Conservation (phyloP, 2,797 vertebrate genomes). For the Saxicola maurus region DNA sequence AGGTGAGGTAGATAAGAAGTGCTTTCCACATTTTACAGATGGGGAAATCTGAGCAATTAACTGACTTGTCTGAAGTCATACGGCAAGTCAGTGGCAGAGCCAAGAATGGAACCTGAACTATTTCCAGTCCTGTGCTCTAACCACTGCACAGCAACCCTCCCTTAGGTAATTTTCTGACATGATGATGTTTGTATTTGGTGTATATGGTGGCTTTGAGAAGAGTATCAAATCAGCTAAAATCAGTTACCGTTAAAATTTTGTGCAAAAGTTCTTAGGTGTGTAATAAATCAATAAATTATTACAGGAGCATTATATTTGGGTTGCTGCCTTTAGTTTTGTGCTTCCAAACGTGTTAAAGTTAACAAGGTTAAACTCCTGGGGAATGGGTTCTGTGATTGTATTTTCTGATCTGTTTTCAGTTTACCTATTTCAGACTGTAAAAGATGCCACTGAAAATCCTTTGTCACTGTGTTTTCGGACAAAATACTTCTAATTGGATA, state of each 20-base stretch:
- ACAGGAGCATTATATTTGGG: neutral
- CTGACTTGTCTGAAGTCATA: constrained; percentile 41
- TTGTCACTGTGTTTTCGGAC: neutral
- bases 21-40: constrained; percentile 49
- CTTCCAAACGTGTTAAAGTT: neutral
- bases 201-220: neutral
- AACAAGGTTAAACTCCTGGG: neutral
- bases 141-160: constrained; percentile 24
- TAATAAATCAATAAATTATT: neutral
- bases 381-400: neutral
- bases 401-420: neutral
- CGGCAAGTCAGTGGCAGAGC: constrained; percentile 41
- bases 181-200: constrained; percentile 2
- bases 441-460: too few species aligned
- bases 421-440: neutral
- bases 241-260: neutral
- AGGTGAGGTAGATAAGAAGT: constrained; percentile 40
- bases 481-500: neutral
- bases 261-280: neutral
- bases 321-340: neutral
- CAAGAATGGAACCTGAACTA: constrained; percentile 36
- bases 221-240: neutral
- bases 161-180: constrained; percentile 37
- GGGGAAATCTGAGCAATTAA: constrained; percentile 36
- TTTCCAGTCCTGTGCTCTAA: constrained; percentile 58